Evolutionary conservation across 2,888 invertebrate genomes (phyloP).

Genomic region (Villa cingulata): DNA sequence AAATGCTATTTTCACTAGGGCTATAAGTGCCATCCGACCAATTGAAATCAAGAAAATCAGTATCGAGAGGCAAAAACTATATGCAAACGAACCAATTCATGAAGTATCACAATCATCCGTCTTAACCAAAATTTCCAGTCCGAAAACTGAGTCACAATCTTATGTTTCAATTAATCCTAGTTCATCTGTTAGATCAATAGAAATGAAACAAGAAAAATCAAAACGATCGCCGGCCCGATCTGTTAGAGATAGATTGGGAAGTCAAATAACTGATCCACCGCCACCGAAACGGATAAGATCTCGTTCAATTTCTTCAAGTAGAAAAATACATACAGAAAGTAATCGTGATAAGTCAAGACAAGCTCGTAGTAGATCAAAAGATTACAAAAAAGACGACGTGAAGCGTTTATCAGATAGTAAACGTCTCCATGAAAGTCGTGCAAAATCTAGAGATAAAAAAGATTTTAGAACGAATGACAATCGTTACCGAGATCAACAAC

Average conservation of each 20-base stretch:
- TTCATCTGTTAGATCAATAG: slow-evolving; percentile 36
- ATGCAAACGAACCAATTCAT: slow-evolving; percentile 38
- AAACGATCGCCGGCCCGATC: slow-evolving; percentile 45
- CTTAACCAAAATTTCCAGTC: slow-evolving; percentile 15
- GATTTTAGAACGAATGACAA: neutral
- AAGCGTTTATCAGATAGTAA: neutral
- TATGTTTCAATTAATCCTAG: slow-evolving; percentile 40
- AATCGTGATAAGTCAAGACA: slow-evolving; percentile 5
- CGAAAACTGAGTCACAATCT: slow-evolving; percentile 13
- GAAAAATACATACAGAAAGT: slow-evolving; percentile 2
- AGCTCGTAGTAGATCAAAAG: slow-evolving; percentile 18
- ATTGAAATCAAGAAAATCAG: slow-evolving; percentile 64
- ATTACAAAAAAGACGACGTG: slow-evolving; percentile 23
- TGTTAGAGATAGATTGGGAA: slow-evolving; percentile 66
- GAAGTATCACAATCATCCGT: slow-evolving; percentile 17
- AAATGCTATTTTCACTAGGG: slow-evolving; percentile 82
- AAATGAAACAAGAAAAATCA: slow-evolving; percentile 37
- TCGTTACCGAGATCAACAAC: neutral
- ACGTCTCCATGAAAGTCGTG: neutral
- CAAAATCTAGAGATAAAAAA: neutral
- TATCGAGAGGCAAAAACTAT: slow-evolving; percentile 49
- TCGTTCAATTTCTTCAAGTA: slow-evolving; percentile 15
- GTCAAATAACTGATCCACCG: slow-evolving; percentile 21
- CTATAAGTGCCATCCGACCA: slow-evolving; percentile 64
- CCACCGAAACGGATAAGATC: slow-evolving; percentile 15